phyloP scores from a whole-genome alignment of 1,140 invertebrate species.

The Diabrotica virgifera region DNA sequence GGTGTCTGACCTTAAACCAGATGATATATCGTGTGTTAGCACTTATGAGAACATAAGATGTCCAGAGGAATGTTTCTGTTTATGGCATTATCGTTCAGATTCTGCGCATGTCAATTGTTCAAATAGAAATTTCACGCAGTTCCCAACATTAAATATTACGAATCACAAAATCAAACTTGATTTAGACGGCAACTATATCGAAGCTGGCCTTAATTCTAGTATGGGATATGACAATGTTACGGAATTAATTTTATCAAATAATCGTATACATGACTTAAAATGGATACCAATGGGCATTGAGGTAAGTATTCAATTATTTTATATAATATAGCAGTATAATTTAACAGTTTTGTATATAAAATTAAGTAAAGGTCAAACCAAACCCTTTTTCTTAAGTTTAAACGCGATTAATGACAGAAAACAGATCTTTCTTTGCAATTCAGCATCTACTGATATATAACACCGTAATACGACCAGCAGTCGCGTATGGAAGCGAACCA shows the following conservation, averaged over 20 bases:
- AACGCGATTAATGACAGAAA: too few relatives aligned
- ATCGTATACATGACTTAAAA: slow-evolving; percentile 24
- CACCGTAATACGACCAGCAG: too few relatives aligned
- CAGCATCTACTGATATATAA: too few relatives aligned
- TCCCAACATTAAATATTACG: slow-evolving; percentile 16
- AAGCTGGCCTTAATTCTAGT: not conserved
- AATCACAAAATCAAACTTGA: slow-evolving; percentile 17
- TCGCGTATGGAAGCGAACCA: too few relatives aligned
- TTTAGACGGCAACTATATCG: slow-evolving; percentile 18
- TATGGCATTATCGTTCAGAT: slow-evolving; percentile 17
- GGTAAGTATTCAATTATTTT: slow-evolving; percentile 30
- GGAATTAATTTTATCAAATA: slow-evolving; percentile 31
- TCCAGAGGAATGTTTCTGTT: slow-evolving; percentile 28
- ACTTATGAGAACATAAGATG: slow-evolving; percentile 17
- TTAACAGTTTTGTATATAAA: too few relatives aligned
- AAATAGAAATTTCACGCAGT: slow-evolving; percentile 15
- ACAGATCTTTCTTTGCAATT: too few relatives aligned
- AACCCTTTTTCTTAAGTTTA: too few relatives aligned
- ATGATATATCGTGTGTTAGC: slow-evolving; percentile 20
- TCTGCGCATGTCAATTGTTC: slow-evolving; percentile 30
- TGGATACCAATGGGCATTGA: slow-evolving; percentile 31
- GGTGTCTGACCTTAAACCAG: slow-evolving; percentile 22
- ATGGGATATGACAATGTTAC: slow-evolving; percentile 28
- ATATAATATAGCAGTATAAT: too few relatives aligned
- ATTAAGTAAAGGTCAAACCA: too few relatives aligned